Base-by-base conservation (phyloP, 2,888 invertebrate genomes). In the Laspeyria flexula region DNA sequence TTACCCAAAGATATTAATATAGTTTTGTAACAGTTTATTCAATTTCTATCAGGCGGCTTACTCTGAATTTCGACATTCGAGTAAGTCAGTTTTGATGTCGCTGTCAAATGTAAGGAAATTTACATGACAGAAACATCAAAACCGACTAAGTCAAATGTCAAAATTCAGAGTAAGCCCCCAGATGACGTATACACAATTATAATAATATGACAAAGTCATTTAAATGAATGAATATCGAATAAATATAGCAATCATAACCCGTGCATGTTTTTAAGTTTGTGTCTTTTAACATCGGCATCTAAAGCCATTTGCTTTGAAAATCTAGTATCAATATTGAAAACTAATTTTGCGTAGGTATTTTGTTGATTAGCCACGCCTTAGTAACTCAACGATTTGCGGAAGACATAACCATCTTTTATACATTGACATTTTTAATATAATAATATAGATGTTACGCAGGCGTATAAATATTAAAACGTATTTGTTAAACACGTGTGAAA, bases 1-100 rank as follows among this genome's bases (percentile, higher is more conserved):
- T 54, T 46, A 50, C 51, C 38, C 13, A 43, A 11, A 55, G 53
- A 29, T 43, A 44, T 61, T n/a, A n/a, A 25, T 9, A 38, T 49
- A 18, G n/a, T 13, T 37, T 41, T 41, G 18, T 11, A 21, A n/a
- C 34, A 11, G 29, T 11, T 30, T 11, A 43, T 48, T 48, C 5
- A 34, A n/a, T n/a, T n/a, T n/a, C n/a, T n/a, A n/a, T n/a, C n/a
- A n/a, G n/a, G n/a, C n/a, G n/a, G n/a, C n/a, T n/a, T n/a, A n/a
- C n/a, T n/a, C n/a, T n/a, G n/a, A n/a, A n/a, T n/a, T n/a, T n/a
- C n/a, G n/a, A n/a, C n/a, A n/a, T n/a, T n/a, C n/a, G n/a, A n/a
- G n/a, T n/a, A n/a, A n/a, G n/a, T n/a, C n/a, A n/a, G n/a, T n/a
- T n/a, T n/a, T n/a, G n/a, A n/a, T n/a, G n/a, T n/a, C n/a, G n/a